Evolutionary conservation across 2,797 vertebrate species (phyloP), one percentile per base, ranked within the genome.

Genomic region (Poeciliopsis infans): DNA sequence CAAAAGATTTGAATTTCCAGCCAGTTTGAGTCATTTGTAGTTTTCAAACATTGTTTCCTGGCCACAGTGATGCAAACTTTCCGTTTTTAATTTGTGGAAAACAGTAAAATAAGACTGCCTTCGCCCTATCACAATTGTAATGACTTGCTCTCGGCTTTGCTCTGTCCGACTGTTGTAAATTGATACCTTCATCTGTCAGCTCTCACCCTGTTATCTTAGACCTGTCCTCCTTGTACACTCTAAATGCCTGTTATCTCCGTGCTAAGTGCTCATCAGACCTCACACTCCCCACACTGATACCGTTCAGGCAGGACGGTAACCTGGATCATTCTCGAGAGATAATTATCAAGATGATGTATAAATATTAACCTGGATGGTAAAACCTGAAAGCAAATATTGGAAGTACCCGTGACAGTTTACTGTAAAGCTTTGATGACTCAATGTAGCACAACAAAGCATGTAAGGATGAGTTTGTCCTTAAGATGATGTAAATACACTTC

Each of bases 131-230:
- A 81, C 72, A 87, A 87, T 83, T 80, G 87, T 77, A 86, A 83
- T 81, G 85, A 86, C 95, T 90, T 89, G 93, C 91, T 91, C 86
- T 85, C 89, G 87, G 83, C 79, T 83, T 86, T 81, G 85, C 82
- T 72, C 81, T 55, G 82, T 91, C 89, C 88, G 79, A 92, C 90
- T 87, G 83, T 80, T 93, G 92, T 91, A 93, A 94, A 94, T 92
- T 90, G 91, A 94, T 91, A 83, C 90, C 82, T 85, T 72, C 79
- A 85, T 90, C 86, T 86, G 86, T 94, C 87, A 85, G n/a, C 77
- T 78, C 78, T 83, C 57, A 16, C 87, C 86, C 83, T 93, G 85
- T 92, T 95, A 93, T 93, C 94, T 90, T 83, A 84, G 88, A 94
- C 93, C 94, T 89, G 85, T 88, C 87, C 80, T 88, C 82, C 86